Evolutionary conservation across 2,113 vertebrate species (phyloP), one percentile per base, ranked within the genome.

Genomic region (Carettochelys insculpta): DNA sequence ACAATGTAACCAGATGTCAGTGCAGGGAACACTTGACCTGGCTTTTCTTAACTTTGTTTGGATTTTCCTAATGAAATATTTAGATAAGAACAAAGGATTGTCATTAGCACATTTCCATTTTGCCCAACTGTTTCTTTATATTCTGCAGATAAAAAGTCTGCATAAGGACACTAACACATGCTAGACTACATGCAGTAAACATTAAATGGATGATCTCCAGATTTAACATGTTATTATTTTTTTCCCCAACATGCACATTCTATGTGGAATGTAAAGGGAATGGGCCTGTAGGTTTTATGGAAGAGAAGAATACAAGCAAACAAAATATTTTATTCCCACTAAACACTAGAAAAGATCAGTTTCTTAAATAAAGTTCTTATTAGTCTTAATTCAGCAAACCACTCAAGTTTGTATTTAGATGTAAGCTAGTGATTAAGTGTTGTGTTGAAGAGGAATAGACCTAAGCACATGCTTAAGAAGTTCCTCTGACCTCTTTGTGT

Each of bases 1-100:
- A 17, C 71, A 54, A 88, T 50, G 43, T 68, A 68, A n/a, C 19
- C 34, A 68, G 34, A 34, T 68, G n/a, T 38, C 5, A n/a, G 34
- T 54, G 22, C 8, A 87, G n/a, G 9, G 5, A 89, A 79, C 9
- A 34, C n/a, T 87, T 90, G 31, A 56, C 16, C 41, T 83, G 80
- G n/a, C 24, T 24, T 20, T 85, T 61, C 29, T 12, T 80, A 38
- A 80, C 90, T 92, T 87, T 4, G 27, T 85, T 92, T 76, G 29
- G 73, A 27, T 12, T 76, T 47, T 61, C 27, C 58, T 83, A 79
- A 11, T 83, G 52, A 90, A 90, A 56, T 79, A 73, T 50, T 90
- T 91, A 34, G 25, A 4, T 19, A 79, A 48, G 45, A 91, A 47
- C 38, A 41, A 6, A 88, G 94, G 89, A 82, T 43, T 82, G 5